Percentiles rank a stretch among this genome's conserved stretches.
Conservation (phyloP, 2,888 invertebrate species). For the Rhagonycha lutea region DNA sequence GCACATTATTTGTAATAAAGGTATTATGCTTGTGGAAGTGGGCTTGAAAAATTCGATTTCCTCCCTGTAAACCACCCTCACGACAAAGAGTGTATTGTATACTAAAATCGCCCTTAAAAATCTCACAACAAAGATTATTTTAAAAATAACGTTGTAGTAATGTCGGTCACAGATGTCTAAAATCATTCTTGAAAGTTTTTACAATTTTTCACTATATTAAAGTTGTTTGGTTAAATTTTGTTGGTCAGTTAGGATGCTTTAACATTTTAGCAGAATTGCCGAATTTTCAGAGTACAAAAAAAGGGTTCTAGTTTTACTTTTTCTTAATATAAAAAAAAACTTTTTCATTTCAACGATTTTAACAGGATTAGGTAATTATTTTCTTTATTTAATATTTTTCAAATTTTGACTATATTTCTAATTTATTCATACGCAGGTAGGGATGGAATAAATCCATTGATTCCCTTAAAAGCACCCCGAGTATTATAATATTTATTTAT, state of each 20-base stretch:
- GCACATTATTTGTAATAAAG: conserved; percentile 45
- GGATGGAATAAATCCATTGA: too few relatives aligned
- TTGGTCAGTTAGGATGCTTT: background rate
- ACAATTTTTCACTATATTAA: conserved; percentile 38
- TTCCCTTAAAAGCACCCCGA: too few relatives aligned
- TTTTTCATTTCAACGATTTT: too few relatives aligned
- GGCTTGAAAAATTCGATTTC: conserved; percentile 57
- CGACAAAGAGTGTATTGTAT: conserved; percentile 42
- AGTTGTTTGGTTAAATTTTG: conserved; percentile 38
- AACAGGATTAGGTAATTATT: too few relatives aligned
- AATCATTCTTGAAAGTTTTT: conserved; percentile 38
- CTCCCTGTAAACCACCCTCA: conserved; percentile 52
- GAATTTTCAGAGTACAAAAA: background rate
- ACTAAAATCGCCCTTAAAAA: conserved; percentile 30
- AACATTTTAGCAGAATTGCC: background rate
- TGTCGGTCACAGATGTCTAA: conserved; percentile 42
- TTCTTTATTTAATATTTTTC: too few relatives aligned
- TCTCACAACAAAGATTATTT: conserved; percentile 24
- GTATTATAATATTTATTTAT: too few relatives aligned
- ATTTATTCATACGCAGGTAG: too few relatives aligned
- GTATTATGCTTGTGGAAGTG: conserved; percentile 55
- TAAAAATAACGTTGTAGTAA: conserved; percentile 33
- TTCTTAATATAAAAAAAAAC: too few relatives aligned
- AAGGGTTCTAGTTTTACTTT: background rate
- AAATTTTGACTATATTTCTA: too few relatives aligned